A percentile compares a stretch with the other conserved stretches of the same genome.
These are phyloP conservation scores for Phoebastria nigripes DNA, from an alignment of 2,797 vertebrate genomes.

Conservation along the genomic window DNA sequence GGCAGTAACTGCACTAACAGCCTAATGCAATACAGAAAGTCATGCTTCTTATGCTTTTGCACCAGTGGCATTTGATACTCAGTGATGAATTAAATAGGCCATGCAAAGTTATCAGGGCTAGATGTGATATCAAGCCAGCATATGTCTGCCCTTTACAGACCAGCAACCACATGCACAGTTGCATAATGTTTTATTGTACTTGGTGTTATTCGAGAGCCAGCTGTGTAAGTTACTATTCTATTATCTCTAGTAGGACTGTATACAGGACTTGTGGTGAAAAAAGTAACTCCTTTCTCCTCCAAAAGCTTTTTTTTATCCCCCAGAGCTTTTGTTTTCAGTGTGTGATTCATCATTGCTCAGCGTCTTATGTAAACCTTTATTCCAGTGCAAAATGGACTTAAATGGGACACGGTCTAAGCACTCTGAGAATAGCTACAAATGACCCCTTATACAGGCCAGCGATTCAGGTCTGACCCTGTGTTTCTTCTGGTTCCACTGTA, in stretches of 20 bases:
- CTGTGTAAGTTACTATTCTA: background rate
- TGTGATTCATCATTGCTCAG: constrained; percentile 13
- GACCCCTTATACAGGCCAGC: background rate
- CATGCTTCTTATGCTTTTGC: background rate
- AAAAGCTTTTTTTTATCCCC: background rate
- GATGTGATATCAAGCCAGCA: background rate
- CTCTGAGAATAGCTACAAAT: constrained; percentile 40
- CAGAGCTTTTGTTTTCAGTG: constrained; percentile 10
- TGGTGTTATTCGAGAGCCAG: background rate
- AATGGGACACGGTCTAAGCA: constrained; percentile 48
- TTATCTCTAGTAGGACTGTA: background rate
- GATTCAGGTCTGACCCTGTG: background rate
- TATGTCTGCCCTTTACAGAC: background rate
- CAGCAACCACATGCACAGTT: background rate
- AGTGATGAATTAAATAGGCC: background rate
- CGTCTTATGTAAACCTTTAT: constrained; percentile 54
- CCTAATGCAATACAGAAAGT: background rate
- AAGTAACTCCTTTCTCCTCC: background rate
- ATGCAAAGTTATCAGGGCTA: background rate
- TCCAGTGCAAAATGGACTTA: constrained; percentile 19
- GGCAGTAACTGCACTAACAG: background rate
- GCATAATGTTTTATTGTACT: background rate
- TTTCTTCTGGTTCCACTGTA: background rate
- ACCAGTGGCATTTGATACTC: background rate
- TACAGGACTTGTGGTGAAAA: background rate